A percentile compares a stretch with the other conserved stretches of the same genome.
Evolutionary conservation across 2,113 vertebrate species (phyloP).

Genomic region (Chamaetylas fuelleborni): DNA sequence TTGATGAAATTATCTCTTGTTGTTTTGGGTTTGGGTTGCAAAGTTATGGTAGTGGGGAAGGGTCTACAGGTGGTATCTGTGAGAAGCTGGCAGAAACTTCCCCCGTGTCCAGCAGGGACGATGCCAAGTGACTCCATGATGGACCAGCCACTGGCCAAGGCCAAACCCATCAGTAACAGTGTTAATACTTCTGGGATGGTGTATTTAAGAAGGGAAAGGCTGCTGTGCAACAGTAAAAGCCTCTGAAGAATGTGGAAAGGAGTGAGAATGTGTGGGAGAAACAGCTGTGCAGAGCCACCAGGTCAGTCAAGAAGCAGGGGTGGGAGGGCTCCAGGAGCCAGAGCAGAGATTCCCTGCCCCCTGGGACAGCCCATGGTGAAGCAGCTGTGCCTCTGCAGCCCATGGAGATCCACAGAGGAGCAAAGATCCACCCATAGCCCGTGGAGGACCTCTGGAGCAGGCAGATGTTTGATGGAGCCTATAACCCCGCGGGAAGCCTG

Average conservation of each 20-base stretch:
- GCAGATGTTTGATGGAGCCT: neutral
- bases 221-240: neutral
- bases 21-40: neutral
- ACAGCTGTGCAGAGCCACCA: neutral
- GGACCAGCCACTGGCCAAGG: neutral
- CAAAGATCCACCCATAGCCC: neutral
- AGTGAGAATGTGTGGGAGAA: neutral
- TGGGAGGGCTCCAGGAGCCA: neutral
- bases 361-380: fast-evolving
- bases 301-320: neutral
- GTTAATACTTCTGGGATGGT: neutral
- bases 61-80: neutral
- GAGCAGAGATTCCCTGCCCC: neutral
- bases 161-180: neutral
- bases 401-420: neutral
- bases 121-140: fast-evolving
- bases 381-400: neutral
- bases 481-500: neutral
- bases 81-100: neutral
- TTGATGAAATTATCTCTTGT: neutral
- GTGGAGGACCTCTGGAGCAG: neutral
- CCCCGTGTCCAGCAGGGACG: fast-evolving
- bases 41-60: neutral
- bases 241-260: neutral
- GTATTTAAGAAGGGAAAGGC: neutral